Percentiles rank a stretch among this genome's conserved stretches.
These are phyloP conservation scores for Peromyscus aztecus DNA, from an alignment of 2,797 vertebrate genomes.

Conservation along the genomic window DNA sequence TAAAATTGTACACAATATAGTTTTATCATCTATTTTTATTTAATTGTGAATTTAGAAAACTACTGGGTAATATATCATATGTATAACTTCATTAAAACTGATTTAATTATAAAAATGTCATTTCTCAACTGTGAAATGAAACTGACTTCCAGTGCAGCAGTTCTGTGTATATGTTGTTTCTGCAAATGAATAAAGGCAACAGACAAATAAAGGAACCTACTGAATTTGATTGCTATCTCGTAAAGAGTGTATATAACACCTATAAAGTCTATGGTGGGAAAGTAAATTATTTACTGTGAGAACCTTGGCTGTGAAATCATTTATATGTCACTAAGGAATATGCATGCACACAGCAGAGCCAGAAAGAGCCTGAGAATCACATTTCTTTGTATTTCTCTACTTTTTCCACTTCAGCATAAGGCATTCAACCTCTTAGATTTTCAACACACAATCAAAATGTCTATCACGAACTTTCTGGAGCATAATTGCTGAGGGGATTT, in stretches of 20 bases:
- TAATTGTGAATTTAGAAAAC: conserved; percentile 52
- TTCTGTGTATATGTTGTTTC: conserved; percentile 36
- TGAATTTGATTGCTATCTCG: conserved; percentile 68
- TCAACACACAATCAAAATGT: conserved; percentile 42
- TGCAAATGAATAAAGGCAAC: conserved; percentile 53
- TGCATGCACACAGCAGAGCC: conserved; percentile 42
- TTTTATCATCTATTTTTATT: conserved; percentile 34
- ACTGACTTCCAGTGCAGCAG: not conserved
- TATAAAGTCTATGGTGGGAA: conserved; percentile 72
- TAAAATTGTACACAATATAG: not conserved
- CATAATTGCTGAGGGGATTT: conserved; percentile 48
- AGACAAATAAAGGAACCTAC: conserved; percentile 73
- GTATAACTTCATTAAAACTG: conserved; percentile 54
- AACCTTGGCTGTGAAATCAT: conserved; percentile 62
- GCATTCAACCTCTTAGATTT: conserved; percentile 16
- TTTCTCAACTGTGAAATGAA: not conserved
- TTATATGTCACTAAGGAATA: conserved; percentile 65
- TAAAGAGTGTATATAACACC: conserved; percentile 73
- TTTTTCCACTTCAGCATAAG: not conserved
- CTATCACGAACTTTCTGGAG: conserved; percentile 18
- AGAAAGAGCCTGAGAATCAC: not conserved
- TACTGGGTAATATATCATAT: not conserved
- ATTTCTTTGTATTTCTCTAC: not conserved
- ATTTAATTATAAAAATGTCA: conserved; percentile 25
- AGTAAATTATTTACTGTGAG: conserved; percentile 75